Evolutionary conservation across 2,113 vertebrate genomes (phyloP).

Genomic region (Ciconia stormi): DNA sequence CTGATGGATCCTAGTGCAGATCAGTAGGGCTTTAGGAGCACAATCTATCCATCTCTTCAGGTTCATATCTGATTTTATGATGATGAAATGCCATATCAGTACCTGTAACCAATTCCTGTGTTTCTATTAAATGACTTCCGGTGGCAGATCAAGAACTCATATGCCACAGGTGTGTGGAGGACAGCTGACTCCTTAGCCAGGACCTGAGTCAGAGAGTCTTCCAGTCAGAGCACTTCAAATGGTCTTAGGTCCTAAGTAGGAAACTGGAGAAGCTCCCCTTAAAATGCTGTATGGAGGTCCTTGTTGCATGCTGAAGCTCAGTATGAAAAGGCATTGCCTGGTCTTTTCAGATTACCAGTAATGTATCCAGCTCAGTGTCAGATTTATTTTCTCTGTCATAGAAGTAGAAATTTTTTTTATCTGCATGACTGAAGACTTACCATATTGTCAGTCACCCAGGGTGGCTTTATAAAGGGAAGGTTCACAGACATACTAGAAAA

Average conservation of each 20-base stretch:
- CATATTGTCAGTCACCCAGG: background rate
- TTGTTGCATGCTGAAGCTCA: background rate
- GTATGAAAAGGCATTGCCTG: background rate
- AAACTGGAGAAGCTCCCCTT: background rate
- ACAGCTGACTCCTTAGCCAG: background rate
- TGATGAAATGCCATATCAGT: background rate
- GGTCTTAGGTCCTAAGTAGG: background rate
- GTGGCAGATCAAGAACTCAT: background rate
- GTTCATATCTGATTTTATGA: background rate
- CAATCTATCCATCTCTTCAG: background rate
- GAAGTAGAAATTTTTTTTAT: background rate
- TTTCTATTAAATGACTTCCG: background rate
- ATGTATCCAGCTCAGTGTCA: background rate
- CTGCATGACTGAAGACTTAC: background rate
- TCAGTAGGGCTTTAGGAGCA: background rate
- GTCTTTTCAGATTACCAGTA: background rate
- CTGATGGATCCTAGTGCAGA: background rate
- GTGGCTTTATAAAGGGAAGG: background rate
- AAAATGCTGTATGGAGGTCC: background rate
- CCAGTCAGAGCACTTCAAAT: background rate
- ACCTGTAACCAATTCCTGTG: background rate
- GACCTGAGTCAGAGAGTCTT: background rate
- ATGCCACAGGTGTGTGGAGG: background rate
- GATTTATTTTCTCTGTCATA: background rate
- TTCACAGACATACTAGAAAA: background rate